Evolutionary conservation across 2,888 invertebrate species (phyloP), one percentile per base, ranked within the genome.

Genomic region (Pammene aurita): DNA sequence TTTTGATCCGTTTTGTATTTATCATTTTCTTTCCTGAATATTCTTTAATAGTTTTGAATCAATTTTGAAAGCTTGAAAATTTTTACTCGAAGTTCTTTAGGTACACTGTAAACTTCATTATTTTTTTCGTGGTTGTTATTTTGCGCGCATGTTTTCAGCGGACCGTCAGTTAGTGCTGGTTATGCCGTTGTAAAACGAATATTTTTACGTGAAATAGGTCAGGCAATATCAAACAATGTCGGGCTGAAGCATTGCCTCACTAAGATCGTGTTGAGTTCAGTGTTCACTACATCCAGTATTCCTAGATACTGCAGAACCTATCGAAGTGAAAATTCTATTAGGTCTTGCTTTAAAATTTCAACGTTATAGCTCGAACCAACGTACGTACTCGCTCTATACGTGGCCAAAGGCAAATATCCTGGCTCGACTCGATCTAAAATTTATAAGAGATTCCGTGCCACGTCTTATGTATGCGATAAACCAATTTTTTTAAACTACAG

Each of bases 321-420:
- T 79, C 77, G 83, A 81, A 83, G 84, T 84, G 80, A 85, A 85
- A 86, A 84, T 86, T 85, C 80, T 84, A 84, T 86, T 85, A 82
- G 79, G 78, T 71, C 71, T 78, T 70, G 73, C 75, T 73, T 76
- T 75, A 78, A 79, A 82, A 80, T 81, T 82, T 80, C 82, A 77
- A 74, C 78, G 79, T 78, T 84, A 84, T 84, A 81, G 81, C 83
- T 72, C 56, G 68, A 72, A 72, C 63, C 67, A 63, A 71, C 57
- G 71, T 71, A 65, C 66, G 46, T 56, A 18, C 35, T 66, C 71
- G 63, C 69, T 46, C 56, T 70, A 52, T 66, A 67, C 68, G 78
- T 77, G 75, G 75, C 77, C 76, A 72, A 77, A 84, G 77, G 84
- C 85, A 87, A 87, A 88, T 86, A 85, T 82, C 77, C 77, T 73